These are phyloP conservation scores for Eupithecia centaureata DNA, from an alignment of 2,888 invertebrate species.

Conservation along the genomic window DNA sequence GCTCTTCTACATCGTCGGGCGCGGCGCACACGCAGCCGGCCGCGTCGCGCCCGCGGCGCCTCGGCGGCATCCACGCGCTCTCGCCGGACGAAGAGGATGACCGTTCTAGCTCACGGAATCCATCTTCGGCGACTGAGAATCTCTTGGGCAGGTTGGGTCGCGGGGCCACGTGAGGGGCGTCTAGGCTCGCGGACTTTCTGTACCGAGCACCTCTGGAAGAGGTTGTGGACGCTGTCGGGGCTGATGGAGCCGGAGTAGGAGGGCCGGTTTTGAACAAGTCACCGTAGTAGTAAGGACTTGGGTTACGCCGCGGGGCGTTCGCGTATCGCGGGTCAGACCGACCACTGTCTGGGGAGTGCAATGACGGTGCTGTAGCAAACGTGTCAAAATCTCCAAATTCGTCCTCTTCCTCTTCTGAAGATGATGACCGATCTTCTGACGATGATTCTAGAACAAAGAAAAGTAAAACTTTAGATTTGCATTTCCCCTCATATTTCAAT, in stretches of 20 bases:
- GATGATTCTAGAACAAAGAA: slow-evolving; percentile 68
- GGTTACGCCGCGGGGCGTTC: slow-evolving; percentile 86
- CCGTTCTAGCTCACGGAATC: slow-evolving; percentile 83
- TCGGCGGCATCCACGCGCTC: slow-evolving; percentile 88
- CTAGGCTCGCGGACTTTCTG: slow-evolving; percentile 89
- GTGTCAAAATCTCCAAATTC: slow-evolving; percentile 81
- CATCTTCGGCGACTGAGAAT: slow-evolving; percentile 89
- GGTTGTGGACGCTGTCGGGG: slow-evolving; percentile 73
- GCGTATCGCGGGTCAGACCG: slow-evolving; percentile 82
- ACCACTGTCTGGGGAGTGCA: slow-evolving; percentile 89
- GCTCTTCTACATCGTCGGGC: slow-evolving; percentile 87
- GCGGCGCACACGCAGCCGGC: slow-evolving; percentile 90
- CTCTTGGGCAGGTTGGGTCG: slow-evolving; percentile 86
- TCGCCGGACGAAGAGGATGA: slow-evolving; percentile 83
- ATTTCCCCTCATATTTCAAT: slow-evolving; percentile 24
- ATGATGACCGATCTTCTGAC: slow-evolving; percentile 75
- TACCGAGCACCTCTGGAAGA: slow-evolving; percentile 83
- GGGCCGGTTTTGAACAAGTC: slow-evolving; percentile 86
- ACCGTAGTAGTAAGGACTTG: slow-evolving; percentile 93
- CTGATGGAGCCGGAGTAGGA: slow-evolving; percentile 76
- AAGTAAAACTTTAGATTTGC: not conserved
- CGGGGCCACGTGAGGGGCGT: slow-evolving; percentile 88
- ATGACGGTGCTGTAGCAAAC: slow-evolving; percentile 81
- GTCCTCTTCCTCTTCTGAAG: slow-evolving; percentile 85
- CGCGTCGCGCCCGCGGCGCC: slow-evolving; percentile 86